phyloP scores from a whole-genome alignment of 37 sponge, comb jelly and placozoan genomes.

The Halisarca cf. caerulea region DNA sequence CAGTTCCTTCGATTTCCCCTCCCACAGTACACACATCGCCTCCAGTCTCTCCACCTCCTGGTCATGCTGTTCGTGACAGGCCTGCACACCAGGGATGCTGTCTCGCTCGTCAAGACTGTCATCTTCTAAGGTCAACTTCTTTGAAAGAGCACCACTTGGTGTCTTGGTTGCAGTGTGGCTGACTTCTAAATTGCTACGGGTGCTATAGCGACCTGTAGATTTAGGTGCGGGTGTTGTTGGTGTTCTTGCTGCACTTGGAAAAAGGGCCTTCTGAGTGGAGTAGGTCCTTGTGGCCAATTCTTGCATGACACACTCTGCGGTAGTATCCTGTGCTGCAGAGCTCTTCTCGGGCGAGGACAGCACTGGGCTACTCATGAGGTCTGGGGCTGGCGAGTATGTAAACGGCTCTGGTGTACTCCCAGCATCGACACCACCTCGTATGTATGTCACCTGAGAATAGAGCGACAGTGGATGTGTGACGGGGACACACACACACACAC shows the following conservation, averaged over 20 bases:
- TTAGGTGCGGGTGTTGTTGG: background rate
- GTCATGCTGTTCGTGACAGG: background rate
- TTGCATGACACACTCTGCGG: no score
- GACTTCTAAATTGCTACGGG: slow-evolving; percentile 8
- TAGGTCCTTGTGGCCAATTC: no score
- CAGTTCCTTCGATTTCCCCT: no score
- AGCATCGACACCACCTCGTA: background rate
- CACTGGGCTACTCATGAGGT: slow-evolving; percentile 19
- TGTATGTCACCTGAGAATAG: background rate
- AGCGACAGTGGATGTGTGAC: no score
- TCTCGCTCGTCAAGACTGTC: background rate
- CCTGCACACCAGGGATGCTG: background rate
- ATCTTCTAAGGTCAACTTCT: background rate
- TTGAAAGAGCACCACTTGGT: no score
- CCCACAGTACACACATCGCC: no score
- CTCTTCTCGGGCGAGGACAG: background rate
- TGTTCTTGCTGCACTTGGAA: no score
- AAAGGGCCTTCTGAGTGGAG: no score
- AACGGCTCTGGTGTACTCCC: background rate
- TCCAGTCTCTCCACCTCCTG: background rate
- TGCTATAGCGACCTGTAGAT: background rate
- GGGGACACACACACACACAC: slow-evolving; percentile 1
- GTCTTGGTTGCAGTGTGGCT: background rate
- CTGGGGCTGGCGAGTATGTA: background rate
- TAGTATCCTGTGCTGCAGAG: no score